A percentile compares a stretch with the other conserved stretches of the same genome.
phyloP scores from a whole-genome alignment of 2,888 invertebrate species.

The Molanna angustata region DNA sequence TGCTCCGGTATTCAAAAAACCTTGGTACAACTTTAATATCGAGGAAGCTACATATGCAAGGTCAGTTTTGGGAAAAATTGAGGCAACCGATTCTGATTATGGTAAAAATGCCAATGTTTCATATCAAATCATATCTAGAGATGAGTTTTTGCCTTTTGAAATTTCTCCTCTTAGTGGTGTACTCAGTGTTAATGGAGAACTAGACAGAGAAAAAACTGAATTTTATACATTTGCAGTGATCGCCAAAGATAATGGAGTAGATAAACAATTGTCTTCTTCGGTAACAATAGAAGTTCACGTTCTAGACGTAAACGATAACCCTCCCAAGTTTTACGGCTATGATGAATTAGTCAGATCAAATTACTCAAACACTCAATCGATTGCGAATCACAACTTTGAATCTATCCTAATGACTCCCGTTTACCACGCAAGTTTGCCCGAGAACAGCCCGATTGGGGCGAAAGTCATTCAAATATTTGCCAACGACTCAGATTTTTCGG shows the following conservation, averaged over 20 bases:
- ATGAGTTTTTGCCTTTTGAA: conserved; percentile 61
- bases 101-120: conserved; percentile 77
- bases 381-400: conserved; percentile 54
- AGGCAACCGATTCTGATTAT: conserved; percentile 76
- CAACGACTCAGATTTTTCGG: conserved; percentile 80
- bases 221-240: conserved; percentile 69
- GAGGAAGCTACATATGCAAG: conserved; percentile 74
- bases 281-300: conserved; percentile 80
- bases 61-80: conserved; percentile 69
- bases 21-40: conserved; percentile 80
- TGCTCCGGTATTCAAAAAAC: conserved; percentile 76
- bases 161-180: conserved; percentile 68
- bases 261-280: conserved; percentile 62
- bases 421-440: conserved; percentile 71
- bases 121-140: conserved; percentile 59
- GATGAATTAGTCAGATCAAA: conserved; percentile 53
- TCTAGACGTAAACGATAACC: conserved; percentile 80
- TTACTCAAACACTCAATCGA: conserved; percentile 49
- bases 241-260: conserved; percentile 69
- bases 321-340: conserved; percentile 75
- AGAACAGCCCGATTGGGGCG: conserved; percentile 73
- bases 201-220: conserved; percentile 74
- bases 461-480: conserved; percentile 74
- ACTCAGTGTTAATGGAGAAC: conserved; percentile 67
- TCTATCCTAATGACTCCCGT: conserved; percentile 62